Evolutionary conservation across 1,140 invertebrate species (phyloP).

Genomic region (Stegodyphus dumicola): DNA sequence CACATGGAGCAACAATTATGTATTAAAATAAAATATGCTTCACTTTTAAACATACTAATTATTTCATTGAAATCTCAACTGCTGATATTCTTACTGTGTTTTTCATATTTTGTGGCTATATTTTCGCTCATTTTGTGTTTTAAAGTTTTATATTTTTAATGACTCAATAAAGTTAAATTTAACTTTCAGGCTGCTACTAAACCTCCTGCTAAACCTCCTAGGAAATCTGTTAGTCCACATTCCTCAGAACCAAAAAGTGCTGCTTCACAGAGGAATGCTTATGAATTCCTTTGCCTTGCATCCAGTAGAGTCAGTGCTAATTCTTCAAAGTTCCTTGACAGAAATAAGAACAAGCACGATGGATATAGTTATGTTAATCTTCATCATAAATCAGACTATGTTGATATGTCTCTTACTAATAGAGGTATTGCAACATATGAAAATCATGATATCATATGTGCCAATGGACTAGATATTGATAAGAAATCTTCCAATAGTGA

Average conservation of each 20-base stretch:
- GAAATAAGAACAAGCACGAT: constrained; percentile 22
- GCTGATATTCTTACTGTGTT: no score
- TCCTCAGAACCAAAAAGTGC: constrained; percentile 37
- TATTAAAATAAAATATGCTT: no score
- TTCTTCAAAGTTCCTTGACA: constrained; percentile 39
- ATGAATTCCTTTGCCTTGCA: constrained; percentile 50
- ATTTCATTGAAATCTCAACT: no score
- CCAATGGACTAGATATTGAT: constrained; percentile 37
- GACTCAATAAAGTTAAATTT: background rate
- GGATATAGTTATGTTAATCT: constrained; percentile 12
- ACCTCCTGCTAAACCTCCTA: constrained; percentile 74
- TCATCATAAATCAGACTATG: constrained; percentile 40
- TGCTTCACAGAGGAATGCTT: constrained; percentile 42
- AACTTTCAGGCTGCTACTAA: constrained; percentile 66
- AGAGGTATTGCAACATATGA: constrained; percentile 48
- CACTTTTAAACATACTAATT: no score
- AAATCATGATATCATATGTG: constrained; percentile 56
- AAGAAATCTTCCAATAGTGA: background rate
- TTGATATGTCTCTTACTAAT: constrained; percentile 47
- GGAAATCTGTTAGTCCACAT: constrained; percentile 67
- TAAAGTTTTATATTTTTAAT: background rate
- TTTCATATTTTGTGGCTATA: no score
- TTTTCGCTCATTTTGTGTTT: no score
- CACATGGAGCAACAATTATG: no score
- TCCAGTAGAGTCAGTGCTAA: constrained; percentile 30